Base-by-base conservation (phyloP, 2,888 invertebrate genomes). In the Philonicus albiceps region DNA sequence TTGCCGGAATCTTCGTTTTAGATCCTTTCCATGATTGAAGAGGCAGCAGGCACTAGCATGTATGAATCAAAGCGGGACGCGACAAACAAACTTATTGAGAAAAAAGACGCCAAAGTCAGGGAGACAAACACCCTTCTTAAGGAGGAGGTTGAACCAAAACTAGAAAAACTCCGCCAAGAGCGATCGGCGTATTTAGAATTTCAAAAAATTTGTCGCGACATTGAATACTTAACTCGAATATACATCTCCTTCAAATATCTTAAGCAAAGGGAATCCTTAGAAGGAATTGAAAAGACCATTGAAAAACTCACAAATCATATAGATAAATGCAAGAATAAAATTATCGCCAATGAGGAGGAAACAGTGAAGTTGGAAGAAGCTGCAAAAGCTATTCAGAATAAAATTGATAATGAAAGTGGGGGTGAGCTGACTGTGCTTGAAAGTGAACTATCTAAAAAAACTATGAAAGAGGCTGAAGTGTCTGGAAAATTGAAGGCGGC, bases 1-100 rank as follows among this genome's bases (percentile, higher is more conserved):
- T 13, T 13, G 30, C 49, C 19, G 16, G n/a, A 19, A 19, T 8
- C 40, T 72, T 43, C n/a, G 73, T 86, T 85, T 87, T 87, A 97
- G 96, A 97, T 98, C 90, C 93, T 98, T 85, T 96, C 97, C 0
- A 98, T 99, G 98, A 96, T 99, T 86, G 99, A 99, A 93, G 99
- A 99, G 93, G 99, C 99, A 7, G 98, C 99, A 0, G 99, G 99
- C 1, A 99, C 99, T 0, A 95, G 97, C 90, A 96, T 98, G 95
- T 99, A 99, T 91, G 99, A 99, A 92, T 94, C 95, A 0, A 99
- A 99, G 91, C 97, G 97, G 89, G 96, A 96, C 90, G 94, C 94
- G 3, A 96, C 98, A 0, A 94, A 97, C 88, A 97, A 95, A 90
- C 96, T 96, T 0, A 97, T 99, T 86, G 96, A 96, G 88, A 98